Base-by-base conservation (phyloP, 2,797 vertebrate species). In the Poecilia velifera region DNA sequence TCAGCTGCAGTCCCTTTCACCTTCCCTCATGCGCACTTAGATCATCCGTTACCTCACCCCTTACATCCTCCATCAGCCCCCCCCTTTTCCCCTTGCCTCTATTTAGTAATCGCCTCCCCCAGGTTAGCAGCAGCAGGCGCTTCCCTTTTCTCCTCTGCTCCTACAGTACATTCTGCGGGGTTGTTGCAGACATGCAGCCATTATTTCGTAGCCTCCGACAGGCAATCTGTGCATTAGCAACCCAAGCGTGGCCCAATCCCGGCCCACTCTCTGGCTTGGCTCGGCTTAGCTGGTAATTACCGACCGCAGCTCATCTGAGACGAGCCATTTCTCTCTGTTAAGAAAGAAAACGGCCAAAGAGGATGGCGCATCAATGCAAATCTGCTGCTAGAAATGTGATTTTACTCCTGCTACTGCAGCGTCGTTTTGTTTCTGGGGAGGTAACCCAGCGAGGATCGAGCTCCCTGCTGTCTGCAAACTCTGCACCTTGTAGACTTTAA, bases 211-310 rank as follows among this genome's bases (percentile, higher is more conserved):
- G 82, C 77, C 83, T 83, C 81, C 62, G 72, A 92, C 89, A 86
- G 88, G 88, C 89, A 89, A 90, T 93, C 87, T 90, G 85, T 89
- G 90, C 89, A 91, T 93, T 94, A 94, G 89, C 88, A 82, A 88
- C 73, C 83, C 71, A 71, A 92, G 90, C 86, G 34, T 87, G 86
- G 83, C 86, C 85, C 81, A 45, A 57, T 62, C 75, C 82, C 81
- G n/a, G 85, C 90, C 91, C 88, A 82, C 87, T 89, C 59, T 75
- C 59, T 6, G 2, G 64, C 76, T 91, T 74, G 80, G 86, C 87
- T 86, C 34, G 22, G 74, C 85, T 91, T 83, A 90, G 79, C 80
- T 82, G 76, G 88, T 93, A 94, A 95, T 94, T 94, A 93, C 86
- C 53, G 70, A 77, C 84, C 78, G 73, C 81, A 77, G 76, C 76